phyloP scores from a whole-genome alignment of 2,888 invertebrate species.

The Gasteruption jaculator region DNA sequence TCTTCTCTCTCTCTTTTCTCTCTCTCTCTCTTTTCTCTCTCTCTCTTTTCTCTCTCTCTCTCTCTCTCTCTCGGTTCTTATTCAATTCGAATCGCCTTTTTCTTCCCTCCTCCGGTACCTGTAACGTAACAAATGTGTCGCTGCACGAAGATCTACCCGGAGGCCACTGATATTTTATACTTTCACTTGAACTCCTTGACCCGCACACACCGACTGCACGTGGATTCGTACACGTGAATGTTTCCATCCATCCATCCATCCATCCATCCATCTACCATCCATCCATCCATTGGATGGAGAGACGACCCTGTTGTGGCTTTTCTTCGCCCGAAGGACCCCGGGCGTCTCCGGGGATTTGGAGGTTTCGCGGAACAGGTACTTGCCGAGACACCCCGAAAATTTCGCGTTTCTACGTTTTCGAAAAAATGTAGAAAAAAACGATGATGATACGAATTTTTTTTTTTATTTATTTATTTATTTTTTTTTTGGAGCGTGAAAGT shows the following conservation, averaged over 20 bases:
- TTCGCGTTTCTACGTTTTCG: too few relatives aligned
- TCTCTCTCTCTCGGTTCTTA: neutral
- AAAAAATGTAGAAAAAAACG: too few relatives aligned
- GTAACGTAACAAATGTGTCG: slow-evolving; percentile 17
- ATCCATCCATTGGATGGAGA: slow-evolving; percentile 15
- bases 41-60: too few relatives aligned
- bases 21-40: neutral
- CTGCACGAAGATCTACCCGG: slow-evolving; percentile 27
- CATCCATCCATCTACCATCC: slow-evolving; percentile 5
- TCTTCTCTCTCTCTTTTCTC: slow-evolving; percentile 1
- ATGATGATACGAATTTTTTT: too few relatives aligned
- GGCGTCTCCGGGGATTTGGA: too few relatives aligned
- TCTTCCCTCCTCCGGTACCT: slow-evolving; percentile 8
- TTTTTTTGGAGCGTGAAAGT: too few relatives aligned
- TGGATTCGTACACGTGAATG: too few relatives aligned
- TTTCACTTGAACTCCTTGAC: slow-evolving; percentile 50
- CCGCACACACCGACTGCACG: slow-evolving; percentile 33
- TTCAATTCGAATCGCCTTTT: neutral
- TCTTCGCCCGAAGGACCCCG: neutral
- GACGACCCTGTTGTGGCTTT: slow-evolving; percentile 18
- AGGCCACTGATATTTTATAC: slow-evolving; percentile 46
- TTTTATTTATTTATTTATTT: too few relatives aligned
- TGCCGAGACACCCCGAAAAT: too few relatives aligned
- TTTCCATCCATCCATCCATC: neutral
- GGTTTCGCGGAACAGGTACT: too few relatives aligned